These are phyloP conservation scores for Thelaira solivaga DNA, from an alignment of 2,888 invertebrate genomes.

Conservation along the genomic window DNA sequence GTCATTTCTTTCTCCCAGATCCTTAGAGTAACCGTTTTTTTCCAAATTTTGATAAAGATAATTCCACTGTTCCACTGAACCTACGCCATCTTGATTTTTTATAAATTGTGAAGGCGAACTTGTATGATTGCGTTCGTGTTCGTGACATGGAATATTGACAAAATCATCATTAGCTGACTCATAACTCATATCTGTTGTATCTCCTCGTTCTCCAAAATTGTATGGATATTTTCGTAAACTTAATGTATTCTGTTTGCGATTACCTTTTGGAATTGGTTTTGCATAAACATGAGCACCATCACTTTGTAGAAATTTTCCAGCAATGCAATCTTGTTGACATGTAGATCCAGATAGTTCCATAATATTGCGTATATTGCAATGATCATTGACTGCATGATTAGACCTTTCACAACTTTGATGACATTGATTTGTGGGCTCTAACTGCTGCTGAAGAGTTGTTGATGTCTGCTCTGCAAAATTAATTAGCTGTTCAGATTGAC, in stretches of 20 bases:
- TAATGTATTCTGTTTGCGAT: slow-evolving; percentile 17
- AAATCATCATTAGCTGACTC: slow-evolving; percentile 70
- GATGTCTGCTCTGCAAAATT: slow-evolving; percentile 72
- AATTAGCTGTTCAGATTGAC: slow-evolving; percentile 73
- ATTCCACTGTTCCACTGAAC: slow-evolving; percentile 87
- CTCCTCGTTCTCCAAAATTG: slow-evolving; percentile 63
- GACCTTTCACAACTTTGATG: slow-evolving; percentile 6
- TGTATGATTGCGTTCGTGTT: slow-evolving; percentile 57
- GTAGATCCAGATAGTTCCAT: neutral
- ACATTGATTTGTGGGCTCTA: slow-evolving; percentile 19
- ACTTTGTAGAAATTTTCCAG: slow-evolving; percentile 2
- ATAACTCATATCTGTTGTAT: slow-evolving; percentile 69
- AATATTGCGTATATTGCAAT: neutral
- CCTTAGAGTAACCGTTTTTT: slow-evolving; percentile 83
- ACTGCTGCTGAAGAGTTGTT: slow-evolving; percentile 62
- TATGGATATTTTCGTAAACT: slow-evolving; percentile 1
- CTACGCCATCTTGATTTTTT: slow-evolving; percentile 82
- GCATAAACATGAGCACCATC: slow-evolving; percentile 38
- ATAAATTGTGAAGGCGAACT: slow-evolving; percentile 70
- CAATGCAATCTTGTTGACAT: neutral
- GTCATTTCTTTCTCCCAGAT: slow-evolving; percentile 83
- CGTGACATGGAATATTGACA: slow-evolving; percentile 52
- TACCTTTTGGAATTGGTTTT: slow-evolving; percentile 51
- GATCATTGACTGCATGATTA: slow-evolving; percentile 30
- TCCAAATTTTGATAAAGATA: slow-evolving; percentile 88